Conservation (phyloP, 1,140 invertebrate genomes). For the Anthonomus grandis region DNA sequence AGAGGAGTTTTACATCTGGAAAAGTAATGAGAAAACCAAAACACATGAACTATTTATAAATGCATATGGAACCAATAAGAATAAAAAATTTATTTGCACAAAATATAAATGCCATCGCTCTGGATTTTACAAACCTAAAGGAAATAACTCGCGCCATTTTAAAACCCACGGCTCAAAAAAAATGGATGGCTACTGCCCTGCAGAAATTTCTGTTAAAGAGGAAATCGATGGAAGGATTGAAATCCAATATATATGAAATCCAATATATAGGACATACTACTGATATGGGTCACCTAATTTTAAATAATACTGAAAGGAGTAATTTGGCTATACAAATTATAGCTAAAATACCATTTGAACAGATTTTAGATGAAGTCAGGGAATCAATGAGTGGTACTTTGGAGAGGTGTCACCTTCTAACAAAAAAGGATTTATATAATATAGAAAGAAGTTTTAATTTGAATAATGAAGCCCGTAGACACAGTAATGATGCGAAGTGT, state of each 20-base stretch:
- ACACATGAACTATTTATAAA: too few species aligned
- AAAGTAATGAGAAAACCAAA: too few species aligned
- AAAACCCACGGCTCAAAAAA: conserved; percentile 20
- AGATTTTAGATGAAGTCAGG: conserved; percentile 8
- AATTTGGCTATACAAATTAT: conserved; percentile 4
- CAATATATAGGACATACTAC: conserved; percentile 16
- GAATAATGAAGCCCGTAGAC: neutral
- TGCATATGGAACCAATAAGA: too few species aligned
- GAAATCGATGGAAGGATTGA: neutral
- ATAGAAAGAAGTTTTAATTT: conserved; percentile 7
- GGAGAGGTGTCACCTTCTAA: conserved; percentile 1
- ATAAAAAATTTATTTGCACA: too few species aligned
- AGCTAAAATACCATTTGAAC: conserved; percentile 4
- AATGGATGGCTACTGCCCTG: conserved; percentile 20
- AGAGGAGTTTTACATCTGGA: too few species aligned
- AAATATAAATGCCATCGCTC: conserved; percentile 12
- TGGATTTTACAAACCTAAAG: conserved; percentile 10
- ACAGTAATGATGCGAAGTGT: conserved; percentile 11
- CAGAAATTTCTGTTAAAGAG: neutral
- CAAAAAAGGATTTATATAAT: conserved; percentile 18
- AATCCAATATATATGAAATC: neutral
- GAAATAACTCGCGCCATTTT: conserved; percentile 3
- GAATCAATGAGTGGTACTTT: neutral
- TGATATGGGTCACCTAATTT: conserved; percentile 11
- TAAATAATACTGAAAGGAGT: neutral